These are phyloP conservation scores for Pectinophora gossypiella DNA, from an alignment of 1,140 invertebrate genomes.

Conservation along the genomic window DNA sequence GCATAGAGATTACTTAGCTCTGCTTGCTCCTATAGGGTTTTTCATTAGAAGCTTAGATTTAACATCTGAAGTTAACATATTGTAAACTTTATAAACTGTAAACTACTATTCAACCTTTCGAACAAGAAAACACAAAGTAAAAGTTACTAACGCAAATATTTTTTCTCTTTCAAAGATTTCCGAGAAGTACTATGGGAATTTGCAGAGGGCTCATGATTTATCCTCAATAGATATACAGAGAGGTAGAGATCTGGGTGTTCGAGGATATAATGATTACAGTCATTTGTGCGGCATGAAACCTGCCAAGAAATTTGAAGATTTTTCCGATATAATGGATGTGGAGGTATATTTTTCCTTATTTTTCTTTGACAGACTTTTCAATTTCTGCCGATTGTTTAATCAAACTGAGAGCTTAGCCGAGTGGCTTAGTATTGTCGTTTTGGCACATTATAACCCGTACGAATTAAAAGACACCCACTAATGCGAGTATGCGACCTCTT, in stretches of 20 bases:
- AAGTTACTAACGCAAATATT: not conserved
- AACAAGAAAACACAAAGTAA: not conserved
- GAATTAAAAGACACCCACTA: no score
- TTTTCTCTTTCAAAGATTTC: slow-evolving; percentile 29
- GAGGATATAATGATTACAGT: slow-evolving; percentile 88
- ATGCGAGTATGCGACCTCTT: no score
- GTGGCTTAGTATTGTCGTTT: no score
- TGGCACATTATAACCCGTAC: no score
- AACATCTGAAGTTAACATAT: no score
- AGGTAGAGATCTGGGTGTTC: slow-evolving; percentile 92
- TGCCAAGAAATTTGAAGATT: slow-evolving; percentile 77
- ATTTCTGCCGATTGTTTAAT: no score
- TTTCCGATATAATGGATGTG: slow-evolving; percentile 73
- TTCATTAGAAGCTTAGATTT: no score
- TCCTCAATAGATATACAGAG: slow-evolving; percentile 85
- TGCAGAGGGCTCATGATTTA: slow-evolving; percentile 78
- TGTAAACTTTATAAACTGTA: no score
- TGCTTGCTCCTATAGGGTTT: no score
- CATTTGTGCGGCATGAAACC: slow-evolving; percentile 81
- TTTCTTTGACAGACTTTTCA: not conserved
- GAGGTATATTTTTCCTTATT: slow-evolving; percentile 56
- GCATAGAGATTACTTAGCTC: no score
- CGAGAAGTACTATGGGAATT: slow-evolving; percentile 31
- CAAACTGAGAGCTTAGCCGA: no score
- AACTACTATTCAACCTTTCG: not conserved